These are phyloP conservation scores for Copidosoma floridanum DNA, from an alignment of 1,140 invertebrate genomes.

Conservation along the genomic window DNA sequence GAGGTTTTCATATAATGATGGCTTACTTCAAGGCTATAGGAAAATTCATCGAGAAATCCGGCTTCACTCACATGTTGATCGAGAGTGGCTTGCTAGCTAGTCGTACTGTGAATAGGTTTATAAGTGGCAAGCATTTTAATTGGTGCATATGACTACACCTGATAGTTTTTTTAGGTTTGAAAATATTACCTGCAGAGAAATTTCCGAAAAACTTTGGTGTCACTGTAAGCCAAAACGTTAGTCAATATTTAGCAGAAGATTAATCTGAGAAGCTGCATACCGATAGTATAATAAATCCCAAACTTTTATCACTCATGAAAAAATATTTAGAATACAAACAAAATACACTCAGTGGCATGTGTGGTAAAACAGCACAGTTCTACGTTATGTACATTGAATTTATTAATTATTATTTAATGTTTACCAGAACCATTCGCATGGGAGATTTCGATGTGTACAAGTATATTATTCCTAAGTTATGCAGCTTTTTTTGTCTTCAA, in stretches of 20 bases:
- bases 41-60: conserved; percentile 51
- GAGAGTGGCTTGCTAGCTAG: conserved; percentile 39
- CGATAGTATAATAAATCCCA: no score
- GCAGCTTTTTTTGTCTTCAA: background rate
- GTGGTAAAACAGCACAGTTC: conserved; percentile 8
- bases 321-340: background rate
- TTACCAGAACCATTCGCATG: background rate
- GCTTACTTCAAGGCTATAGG: conserved; percentile 46
- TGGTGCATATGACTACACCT: conserved; percentile 33
- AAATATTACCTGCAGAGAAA: conserved; percentile 48
- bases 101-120: conserved; percentile 40
- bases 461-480: background rate
- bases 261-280: no score
- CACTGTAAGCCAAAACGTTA: no score
- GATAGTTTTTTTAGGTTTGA: conserved; percentile 35
- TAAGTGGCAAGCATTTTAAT: conserved; percentile 43
- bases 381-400: background rate
- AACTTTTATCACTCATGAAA: background rate
- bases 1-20: conserved; percentile 56
- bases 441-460: conserved; percentile 1
- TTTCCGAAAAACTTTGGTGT: conserved; percentile 28
- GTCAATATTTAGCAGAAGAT: no score
- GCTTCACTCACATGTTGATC: conserved; percentile 46
- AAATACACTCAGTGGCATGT: background rate
- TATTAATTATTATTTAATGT: background rate